Conservation (phyloP, 2,113 vertebrate genomes). For the Sylvia atricapilla region DNA sequence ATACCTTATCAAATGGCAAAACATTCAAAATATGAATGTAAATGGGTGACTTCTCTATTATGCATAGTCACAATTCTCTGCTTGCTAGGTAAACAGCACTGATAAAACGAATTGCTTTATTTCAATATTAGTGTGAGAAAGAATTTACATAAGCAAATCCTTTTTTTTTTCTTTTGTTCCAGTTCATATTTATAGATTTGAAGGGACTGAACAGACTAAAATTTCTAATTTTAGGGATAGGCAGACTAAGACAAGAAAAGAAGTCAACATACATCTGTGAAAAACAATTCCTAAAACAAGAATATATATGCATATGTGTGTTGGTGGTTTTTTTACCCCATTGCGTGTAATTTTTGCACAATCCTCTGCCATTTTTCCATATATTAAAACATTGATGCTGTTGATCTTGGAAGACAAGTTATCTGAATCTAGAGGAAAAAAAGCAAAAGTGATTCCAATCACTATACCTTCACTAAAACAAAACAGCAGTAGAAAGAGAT, state of each 20-base stretch:
- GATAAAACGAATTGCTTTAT: background rate
- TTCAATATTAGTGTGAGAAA: background rate
- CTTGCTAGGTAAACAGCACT: background rate
- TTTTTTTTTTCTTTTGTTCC: background rate
- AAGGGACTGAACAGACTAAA: background rate
- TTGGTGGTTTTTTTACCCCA: slow-evolving; percentile 51
- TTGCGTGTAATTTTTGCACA: slow-evolving; percentile 49
- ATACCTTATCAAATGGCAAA: background rate
- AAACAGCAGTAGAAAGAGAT: background rate
- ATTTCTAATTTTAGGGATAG: background rate
- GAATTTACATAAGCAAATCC: background rate
- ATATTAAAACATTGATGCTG: slow-evolving; percentile 63
- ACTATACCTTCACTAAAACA: background rate
- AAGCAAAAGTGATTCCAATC: background rate
- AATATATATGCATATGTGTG: background rate
- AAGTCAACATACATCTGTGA: background rate
- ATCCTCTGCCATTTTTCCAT: slow-evolving; percentile 69
- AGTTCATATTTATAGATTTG: background rate
- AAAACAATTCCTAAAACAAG: background rate
- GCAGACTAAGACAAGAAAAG: background rate
- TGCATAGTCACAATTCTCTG: background rate
- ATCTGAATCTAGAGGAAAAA: slow-evolving; percentile 39
- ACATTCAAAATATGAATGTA: background rate
- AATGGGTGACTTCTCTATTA: background rate
- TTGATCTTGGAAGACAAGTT: background rate